Percentiles rank a stretch among this genome's conserved stretches.
These are phyloP conservation scores for Oreohelix idahoensis DNA, from an alignment of 1,140 invertebrate genomes.

Conservation along the genomic window DNA sequence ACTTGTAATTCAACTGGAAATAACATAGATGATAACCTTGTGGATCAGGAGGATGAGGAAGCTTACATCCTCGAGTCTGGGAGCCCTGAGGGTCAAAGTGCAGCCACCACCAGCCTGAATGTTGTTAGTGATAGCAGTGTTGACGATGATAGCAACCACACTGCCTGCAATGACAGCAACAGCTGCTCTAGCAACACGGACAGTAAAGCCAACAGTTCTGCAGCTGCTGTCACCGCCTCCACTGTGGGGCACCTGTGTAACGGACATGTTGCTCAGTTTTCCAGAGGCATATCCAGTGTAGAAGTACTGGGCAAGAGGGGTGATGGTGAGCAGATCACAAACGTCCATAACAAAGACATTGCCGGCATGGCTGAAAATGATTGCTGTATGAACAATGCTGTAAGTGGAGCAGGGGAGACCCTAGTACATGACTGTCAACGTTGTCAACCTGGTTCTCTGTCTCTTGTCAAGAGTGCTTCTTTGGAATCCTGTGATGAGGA, in stretches of 20 bases:
- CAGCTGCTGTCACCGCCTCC: background rate
- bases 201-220: constrained; percentile 22
- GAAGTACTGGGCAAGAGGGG: background rate
- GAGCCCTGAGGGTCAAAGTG: constrained; percentile 32
- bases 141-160: constrained; percentile 17
- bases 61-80: constrained; percentile 6
- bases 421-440: constrained; percentile 1
- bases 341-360: background rate
- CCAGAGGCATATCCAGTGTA: constrained; percentile 15
- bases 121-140: constrained; percentile 16
- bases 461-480: constrained; percentile 39
- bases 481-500: constrained; percentile 47
- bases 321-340: background rate
- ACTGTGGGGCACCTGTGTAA: constrained; percentile 13
- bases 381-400: constrained; percentile 18
- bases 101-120: constrained; percentile 41
- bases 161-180: background rate
- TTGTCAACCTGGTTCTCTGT: background rate
- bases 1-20: constrained; percentile 1
- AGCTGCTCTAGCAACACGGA: background rate
- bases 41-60: background rate
- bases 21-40: background rate
- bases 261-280: constrained; percentile 27
- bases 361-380: background rate
- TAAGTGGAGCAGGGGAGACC: constrained; percentile 25